phyloP scores from a whole-genome alignment of 2,888 invertebrate genomes.

The Muscina levida region DNA sequence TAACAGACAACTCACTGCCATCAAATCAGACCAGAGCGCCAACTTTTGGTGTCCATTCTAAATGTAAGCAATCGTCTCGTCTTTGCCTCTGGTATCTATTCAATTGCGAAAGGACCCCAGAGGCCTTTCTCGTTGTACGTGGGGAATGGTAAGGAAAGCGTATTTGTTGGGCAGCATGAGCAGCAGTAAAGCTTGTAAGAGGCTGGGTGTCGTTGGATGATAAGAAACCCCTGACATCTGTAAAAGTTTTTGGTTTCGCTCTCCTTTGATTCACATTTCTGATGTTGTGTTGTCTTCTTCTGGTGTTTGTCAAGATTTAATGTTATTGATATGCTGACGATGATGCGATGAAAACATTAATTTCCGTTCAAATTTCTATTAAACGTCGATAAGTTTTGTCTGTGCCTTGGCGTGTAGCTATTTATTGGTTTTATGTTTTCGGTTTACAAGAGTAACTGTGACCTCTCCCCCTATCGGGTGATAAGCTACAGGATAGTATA shows the following conservation, averaged over 20 bases:
- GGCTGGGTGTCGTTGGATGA: too few species aligned
- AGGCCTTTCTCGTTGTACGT: constrained; percentile 32
- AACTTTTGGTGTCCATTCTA: neutral
- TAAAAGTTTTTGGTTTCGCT: neutral
- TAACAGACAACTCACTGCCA: neutral
- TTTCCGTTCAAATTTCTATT: constrained; percentile 62
- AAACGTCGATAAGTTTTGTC: constrained; percentile 31
- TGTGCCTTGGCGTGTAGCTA: neutral
- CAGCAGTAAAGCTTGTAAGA: too few species aligned
- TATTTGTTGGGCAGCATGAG: too few species aligned
- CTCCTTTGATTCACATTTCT: neutral
- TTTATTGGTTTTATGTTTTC: neutral
- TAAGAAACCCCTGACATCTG: too few species aligned
- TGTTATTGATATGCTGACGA: constrained; percentile 59
- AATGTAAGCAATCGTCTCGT: constrained; percentile 32
- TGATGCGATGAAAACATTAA: constrained; percentile 63
- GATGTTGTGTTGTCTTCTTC: constrained; percentile 10
- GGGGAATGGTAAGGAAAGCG: too few species aligned
- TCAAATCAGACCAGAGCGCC: neutral
- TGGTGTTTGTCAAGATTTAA: constrained; percentile 49
- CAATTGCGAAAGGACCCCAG: constrained; percentile 51
- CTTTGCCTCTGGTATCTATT: constrained; percentile 18
- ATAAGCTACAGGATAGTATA: too few species aligned
- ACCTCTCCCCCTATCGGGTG: neutral
- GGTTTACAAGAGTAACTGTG: neutral